Conservation (phyloP, 2,113 vertebrate genomes). For the Parotia lawesii region DNA sequence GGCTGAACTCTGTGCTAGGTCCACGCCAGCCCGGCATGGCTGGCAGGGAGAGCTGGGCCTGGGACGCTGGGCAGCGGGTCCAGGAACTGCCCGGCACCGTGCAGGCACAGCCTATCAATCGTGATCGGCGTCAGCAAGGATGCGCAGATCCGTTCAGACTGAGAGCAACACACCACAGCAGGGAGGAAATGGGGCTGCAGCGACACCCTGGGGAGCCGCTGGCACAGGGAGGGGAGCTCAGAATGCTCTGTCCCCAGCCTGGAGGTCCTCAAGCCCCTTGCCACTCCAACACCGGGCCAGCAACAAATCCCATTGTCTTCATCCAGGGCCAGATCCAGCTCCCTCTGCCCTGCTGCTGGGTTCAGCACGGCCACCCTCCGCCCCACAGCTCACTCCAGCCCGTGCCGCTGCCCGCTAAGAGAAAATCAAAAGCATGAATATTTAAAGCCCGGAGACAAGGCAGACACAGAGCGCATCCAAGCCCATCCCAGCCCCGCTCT, state of each 20-base stretch:
- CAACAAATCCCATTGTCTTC: not conserved
- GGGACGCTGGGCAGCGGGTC: not conserved
- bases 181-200: not conserved
- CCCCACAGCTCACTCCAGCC: not conserved
- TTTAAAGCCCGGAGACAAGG: conserved; percentile 27
- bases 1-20: rapidly evolving
- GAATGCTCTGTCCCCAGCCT: not conserved
- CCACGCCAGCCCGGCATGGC: not conserved
- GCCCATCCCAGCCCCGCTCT: not conserved
- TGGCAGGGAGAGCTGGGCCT: not conserved
- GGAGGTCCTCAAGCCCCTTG: not conserved
- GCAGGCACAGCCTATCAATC: not conserved
- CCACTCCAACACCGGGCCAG: not conserved
- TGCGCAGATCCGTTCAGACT: not conserved
- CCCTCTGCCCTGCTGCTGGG: not conserved
- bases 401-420: not conserved
- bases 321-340: not conserved
- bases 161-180: too few relatives aligned
- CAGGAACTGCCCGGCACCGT: not conserved
- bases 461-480: not conserved
- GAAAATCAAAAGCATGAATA: conserved; percentile 35
- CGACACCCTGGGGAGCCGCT: rapidly evolving
- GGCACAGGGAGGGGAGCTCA: not conserved
- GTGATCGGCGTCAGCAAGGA: not conserved
- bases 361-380: not conserved